Evolutionary conservation across 2,113 vertebrate genomes (phyloP).

Genomic region (Ivindomyrus marchei): DNA sequence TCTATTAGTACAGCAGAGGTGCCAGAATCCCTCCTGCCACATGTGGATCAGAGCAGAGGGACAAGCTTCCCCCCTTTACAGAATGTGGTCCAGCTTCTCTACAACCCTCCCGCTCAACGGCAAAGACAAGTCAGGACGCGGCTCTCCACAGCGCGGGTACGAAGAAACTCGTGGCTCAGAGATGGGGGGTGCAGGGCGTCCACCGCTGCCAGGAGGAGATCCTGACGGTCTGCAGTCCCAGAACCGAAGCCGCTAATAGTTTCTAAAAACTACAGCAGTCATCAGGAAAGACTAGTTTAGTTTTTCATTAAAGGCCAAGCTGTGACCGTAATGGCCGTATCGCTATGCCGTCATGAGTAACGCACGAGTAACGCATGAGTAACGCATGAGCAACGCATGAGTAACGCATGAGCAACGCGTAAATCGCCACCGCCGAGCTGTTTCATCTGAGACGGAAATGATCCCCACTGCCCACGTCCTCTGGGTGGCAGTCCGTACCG

Average conservation of each 20-base stretch:
- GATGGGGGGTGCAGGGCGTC: neutral
- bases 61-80: neutral
- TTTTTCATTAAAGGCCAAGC: slow-evolving; percentile 10
- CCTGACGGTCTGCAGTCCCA: neutral
- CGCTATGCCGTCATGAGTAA: neutral
- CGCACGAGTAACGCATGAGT: neutral
- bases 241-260: neutral
- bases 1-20: neutral
- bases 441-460: neutral
- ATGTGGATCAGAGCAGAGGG: neutral
- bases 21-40: neutral
- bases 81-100: neutral
- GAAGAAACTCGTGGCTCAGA: neutral
- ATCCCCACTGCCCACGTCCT: neutral
- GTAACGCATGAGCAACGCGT: neutral
- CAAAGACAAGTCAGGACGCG: neutral
- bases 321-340: neutral
- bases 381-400: neutral
- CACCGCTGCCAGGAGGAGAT: neutral
- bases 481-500: neutral
- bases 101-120: neutral
- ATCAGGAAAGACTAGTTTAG: neutral
- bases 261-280: neutral
- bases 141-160: neutral
- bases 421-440: neutral